A percentile compares a stretch with the other conserved stretches of the same genome.
Conservation (phyloP, 1,140 invertebrate genomes). For the Chironomus tepperi region DNA sequence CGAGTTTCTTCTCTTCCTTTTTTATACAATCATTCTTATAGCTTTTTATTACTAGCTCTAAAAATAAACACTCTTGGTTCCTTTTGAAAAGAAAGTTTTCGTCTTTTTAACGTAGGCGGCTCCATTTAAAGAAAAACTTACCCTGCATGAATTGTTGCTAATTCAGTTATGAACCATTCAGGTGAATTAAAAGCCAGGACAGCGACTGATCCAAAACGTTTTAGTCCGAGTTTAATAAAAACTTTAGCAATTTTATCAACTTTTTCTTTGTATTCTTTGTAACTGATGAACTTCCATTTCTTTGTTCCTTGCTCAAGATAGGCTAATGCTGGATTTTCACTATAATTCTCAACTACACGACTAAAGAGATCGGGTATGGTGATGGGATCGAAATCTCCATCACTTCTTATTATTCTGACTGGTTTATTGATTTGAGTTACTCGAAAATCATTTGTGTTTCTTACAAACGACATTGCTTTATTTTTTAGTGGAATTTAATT, state of each 20-base stretch:
- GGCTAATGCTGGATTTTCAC: constrained; percentile 59
- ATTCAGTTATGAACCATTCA: constrained; percentile 80
- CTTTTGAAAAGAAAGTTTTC: no score
- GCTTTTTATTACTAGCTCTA: neutral
- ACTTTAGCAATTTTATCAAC: constrained; percentile 72
- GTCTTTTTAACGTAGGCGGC: no score
- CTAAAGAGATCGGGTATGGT: constrained; percentile 68
- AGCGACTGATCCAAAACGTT: constrained; percentile 70
- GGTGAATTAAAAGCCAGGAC: constrained; percentile 88
- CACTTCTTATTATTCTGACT: neutral
- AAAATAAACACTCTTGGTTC: neutral
- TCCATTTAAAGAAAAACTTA: constrained; percentile 43
- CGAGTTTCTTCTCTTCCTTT: neutral
- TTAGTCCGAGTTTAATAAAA: constrained; percentile 77
- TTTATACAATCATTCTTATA: neutral
- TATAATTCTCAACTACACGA: constrained; percentile 53
- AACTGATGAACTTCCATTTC: constrained; percentile 40
- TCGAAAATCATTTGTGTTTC: neutral
- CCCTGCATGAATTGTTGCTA: constrained; percentile 85
- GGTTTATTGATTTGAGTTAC: neutral
- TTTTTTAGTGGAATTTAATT: neutral
- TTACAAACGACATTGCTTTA: neutral
- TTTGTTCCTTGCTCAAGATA: constrained; percentile 47
- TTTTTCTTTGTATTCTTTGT: constrained; percentile 64
- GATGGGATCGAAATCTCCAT: constrained; percentile 45